These are phyloP conservation scores for Cyclura pinguis DNA, from an alignment of 2,797 vertebrate species.

Conservation along the genomic window DNA sequence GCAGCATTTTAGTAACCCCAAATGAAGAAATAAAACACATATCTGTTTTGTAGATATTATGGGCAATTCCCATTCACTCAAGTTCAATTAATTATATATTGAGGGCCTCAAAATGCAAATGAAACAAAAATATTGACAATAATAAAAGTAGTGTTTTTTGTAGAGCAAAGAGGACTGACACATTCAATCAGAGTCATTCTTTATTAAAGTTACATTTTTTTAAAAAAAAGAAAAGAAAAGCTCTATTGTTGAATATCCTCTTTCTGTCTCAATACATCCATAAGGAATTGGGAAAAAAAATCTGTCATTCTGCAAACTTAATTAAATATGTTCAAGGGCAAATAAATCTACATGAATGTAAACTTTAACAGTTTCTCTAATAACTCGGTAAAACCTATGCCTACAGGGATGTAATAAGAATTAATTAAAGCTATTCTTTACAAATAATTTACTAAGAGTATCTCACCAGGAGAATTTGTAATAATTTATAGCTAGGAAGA, in stretches of 20 bases:
- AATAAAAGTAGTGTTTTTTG: fast-evolving
- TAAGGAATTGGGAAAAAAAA: constrained; percentile 31
- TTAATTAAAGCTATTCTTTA: constrained; percentile 58
- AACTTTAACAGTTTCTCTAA: constrained; percentile 53
- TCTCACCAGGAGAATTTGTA: constrained; percentile 37
- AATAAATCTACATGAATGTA: constrained; percentile 33
- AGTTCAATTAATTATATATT: constrained; percentile 19
- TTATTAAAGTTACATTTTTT: neutral
- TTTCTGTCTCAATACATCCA: constrained; percentile 22
- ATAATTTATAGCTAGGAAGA: constrained; percentile 41
- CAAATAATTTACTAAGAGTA: constrained; percentile 49
- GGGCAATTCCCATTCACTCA: constrained; percentile 10
- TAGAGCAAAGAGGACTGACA: neutral
- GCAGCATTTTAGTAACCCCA: constrained; percentile 35
- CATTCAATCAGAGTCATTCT: neutral
- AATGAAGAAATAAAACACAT: constrained; percentile 15
- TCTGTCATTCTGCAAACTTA: constrained; percentile 40
- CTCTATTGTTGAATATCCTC: neutral
- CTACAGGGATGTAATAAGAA: constrained; percentile 45
- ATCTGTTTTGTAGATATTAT: neutral
- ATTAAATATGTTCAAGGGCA: constrained; percentile 47
- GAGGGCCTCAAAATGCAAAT: neutral
- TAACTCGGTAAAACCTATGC: constrained; percentile 54
- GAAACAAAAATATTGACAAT: neutral
- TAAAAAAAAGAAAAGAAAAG: neutral